A percentile compares a stretch with the other conserved stretches of the same genome.
Evolutionary conservation across 2,888 invertebrate species (phyloP).

Genomic region (Eupithecia subumbrata): DNA sequence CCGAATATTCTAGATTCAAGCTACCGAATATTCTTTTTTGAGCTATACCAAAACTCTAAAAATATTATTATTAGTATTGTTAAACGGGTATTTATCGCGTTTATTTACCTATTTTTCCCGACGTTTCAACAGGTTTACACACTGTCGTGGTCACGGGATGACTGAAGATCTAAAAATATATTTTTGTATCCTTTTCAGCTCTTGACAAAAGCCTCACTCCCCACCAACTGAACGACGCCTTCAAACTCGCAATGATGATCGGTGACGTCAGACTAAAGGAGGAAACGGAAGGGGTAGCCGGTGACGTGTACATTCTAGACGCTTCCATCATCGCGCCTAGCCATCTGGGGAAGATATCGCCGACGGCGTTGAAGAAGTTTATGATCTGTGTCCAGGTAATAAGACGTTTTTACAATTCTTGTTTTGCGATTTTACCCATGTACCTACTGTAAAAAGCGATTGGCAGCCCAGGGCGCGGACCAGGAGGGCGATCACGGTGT

Average conservation of each 20-base stretch:
- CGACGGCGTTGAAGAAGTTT: slow-evolving; percentile 90
- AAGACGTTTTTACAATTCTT: slow-evolving; percentile 11
- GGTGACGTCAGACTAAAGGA: slow-evolving; percentile 91
- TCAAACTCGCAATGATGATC: slow-evolving; percentile 92
- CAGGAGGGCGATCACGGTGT: too few relatives aligned
- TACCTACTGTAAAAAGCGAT: too few relatives aligned
- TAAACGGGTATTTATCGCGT: too few relatives aligned
- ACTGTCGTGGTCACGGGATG: too few relatives aligned
- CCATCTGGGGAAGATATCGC: slow-evolving; percentile 91
- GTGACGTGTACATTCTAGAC: slow-evolving; percentile 91
- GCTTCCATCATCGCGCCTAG: slow-evolving; percentile 89
- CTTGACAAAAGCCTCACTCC: slow-evolving; percentile 85
- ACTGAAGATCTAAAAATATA: background rate
- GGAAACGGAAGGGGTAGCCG: slow-evolving; percentile 91
- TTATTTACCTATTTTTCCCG: too few relatives aligned
- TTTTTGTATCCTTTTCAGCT: slow-evolving; percentile 49
- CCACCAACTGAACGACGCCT: slow-evolving; percentile 87
- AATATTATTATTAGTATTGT: too few relatives aligned
- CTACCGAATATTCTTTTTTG: background rate
- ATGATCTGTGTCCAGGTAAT: slow-evolving; percentile 89
- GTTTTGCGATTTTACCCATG: too few relatives aligned
- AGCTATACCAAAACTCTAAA: background rate
- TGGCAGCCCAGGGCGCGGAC: too few relatives aligned
- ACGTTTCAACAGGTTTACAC: too few relatives aligned
- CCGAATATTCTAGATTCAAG: background rate